Evolutionary conservation across 2,113 vertebrate genomes (phyloP).

Genomic region (Clarias magur): DNA sequence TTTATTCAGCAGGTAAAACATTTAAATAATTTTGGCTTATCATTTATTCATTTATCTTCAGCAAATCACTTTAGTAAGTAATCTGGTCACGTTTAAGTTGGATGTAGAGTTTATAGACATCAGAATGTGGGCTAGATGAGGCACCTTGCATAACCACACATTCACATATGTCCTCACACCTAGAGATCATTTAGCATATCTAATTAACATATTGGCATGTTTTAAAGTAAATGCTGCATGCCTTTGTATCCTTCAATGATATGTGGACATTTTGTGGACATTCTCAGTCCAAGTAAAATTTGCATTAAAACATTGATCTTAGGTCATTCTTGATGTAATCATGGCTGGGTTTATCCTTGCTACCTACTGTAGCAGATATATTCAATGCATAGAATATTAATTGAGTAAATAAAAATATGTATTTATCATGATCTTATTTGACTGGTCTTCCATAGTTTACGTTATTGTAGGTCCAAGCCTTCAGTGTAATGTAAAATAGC

Average conservation of each 20-base stretch:
- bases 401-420: no score
- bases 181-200: not conserved
- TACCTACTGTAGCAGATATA: no score
- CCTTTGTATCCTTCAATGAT: not conserved
- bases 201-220: not conserved
- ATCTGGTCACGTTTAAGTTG: not conserved
- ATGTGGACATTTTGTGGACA: not conserved
- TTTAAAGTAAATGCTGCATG: not conserved
- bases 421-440: no score
- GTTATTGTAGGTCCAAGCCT: no score
- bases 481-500: no score
- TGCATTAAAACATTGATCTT: no score
- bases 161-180: not conserved
- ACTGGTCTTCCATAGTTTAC: no score
- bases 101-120: not conserved
- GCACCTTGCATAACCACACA: slow-evolving; percentile 16
- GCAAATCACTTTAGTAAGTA: not conserved
- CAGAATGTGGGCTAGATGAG: not conserved
- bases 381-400: no score
- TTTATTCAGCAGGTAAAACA: not conserved
- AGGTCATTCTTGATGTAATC: no score
- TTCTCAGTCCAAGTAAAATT: not conserved
- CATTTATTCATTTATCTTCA: not conserved
- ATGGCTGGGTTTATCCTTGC: no score
- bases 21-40: not conserved